These are phyloP conservation scores for Phthorimaea operculella DNA, from an alignment of 1,140 invertebrate species.

Conservation along the genomic window DNA sequence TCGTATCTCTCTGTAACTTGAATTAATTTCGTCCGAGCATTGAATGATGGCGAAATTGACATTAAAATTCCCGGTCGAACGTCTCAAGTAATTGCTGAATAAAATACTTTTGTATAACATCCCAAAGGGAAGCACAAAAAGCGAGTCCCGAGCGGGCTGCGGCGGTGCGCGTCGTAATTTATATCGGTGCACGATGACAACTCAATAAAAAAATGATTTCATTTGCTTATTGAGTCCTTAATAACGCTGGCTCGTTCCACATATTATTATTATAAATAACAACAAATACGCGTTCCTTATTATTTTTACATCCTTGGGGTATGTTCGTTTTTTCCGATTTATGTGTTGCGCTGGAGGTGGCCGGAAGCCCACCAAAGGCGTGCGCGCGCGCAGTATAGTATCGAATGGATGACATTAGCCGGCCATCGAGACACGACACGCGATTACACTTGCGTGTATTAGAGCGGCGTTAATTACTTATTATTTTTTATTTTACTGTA, in stretches of 20 bases:
- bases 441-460: constrained; percentile 23
- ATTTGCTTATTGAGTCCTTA: constrained; percentile 67
- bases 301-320: constrained; percentile 34
- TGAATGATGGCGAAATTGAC: constrained; percentile 64
- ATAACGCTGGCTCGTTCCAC: constrained; percentile 54
- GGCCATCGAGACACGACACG: constrained; percentile 20
- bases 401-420: constrained; percentile 27
- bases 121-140: constrained; percentile 57
- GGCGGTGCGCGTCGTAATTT: constrained; percentile 51
- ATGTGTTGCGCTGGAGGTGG: constrained; percentile 24
- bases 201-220: constrained; percentile 68
- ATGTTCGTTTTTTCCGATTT: constrained; percentile 25
- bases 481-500: constrained; percentile 21
- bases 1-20: constrained; percentile 34
- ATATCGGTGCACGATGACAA: constrained; percentile 61
- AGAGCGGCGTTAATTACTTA: constrained; percentile 27
- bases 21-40: constrained; percentile 58
- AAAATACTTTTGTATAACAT: constrained; percentile 64
- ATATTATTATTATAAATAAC: constrained; percentile 52
- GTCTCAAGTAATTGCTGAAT: constrained; percentile 65
- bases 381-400: constrained; percentile 25
- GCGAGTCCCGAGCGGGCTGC: constrained; percentile 33
- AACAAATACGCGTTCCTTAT: constrained; percentile 43
- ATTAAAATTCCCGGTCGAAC: constrained; percentile 62
- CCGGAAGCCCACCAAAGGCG: constrained; percentile 48